Percentiles rank a stretch among this genome's conserved stretches.
Evolutionary conservation across 2,113 vertebrate species (phyloP).

Genomic region (Calyptomena viridis): DNA sequence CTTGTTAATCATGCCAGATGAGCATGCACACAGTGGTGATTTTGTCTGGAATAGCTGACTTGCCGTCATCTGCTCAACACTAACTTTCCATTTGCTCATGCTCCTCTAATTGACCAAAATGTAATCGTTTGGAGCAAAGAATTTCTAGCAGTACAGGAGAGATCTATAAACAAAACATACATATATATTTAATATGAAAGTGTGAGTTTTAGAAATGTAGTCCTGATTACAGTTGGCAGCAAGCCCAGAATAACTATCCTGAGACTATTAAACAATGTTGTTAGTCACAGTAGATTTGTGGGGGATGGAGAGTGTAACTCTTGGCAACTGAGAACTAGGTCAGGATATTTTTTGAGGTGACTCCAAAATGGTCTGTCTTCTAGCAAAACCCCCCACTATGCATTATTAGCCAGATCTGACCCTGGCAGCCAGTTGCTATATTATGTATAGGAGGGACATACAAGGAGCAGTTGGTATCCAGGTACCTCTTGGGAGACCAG

Average conservation of each 20-base stretch:
- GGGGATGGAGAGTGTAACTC: neutral
- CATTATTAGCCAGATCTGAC: neutral
- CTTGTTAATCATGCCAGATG: neutral
- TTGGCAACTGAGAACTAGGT: neutral
- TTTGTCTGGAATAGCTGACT: neutral
- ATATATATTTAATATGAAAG: neutral
- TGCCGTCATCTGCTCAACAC: neutral
- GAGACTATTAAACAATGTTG: neutral
- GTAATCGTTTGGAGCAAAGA: neutral
- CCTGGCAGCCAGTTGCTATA: neutral
- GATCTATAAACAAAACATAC: neutral
- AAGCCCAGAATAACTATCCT: neutral
- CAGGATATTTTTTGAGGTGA: neutral
- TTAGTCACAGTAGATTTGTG: neutral
- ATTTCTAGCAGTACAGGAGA: neutral
- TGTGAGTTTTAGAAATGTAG: neutral
- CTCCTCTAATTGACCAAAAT: neutral
- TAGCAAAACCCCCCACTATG: neutral
- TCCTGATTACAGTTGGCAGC: neutral
- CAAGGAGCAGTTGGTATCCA: neutral
- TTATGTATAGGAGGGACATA: neutral
- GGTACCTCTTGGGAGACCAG: neutral
- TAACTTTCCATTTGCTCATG: neutral
- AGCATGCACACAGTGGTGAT: rapidly evolving
- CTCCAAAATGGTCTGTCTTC: neutral